Percentiles rank a stretch among this genome's conserved stretches.
These are phyloP conservation scores for Lipophrys pholis DNA, from an alignment of 2,113 vertebrate species.

Conservation along the genomic window DNA sequence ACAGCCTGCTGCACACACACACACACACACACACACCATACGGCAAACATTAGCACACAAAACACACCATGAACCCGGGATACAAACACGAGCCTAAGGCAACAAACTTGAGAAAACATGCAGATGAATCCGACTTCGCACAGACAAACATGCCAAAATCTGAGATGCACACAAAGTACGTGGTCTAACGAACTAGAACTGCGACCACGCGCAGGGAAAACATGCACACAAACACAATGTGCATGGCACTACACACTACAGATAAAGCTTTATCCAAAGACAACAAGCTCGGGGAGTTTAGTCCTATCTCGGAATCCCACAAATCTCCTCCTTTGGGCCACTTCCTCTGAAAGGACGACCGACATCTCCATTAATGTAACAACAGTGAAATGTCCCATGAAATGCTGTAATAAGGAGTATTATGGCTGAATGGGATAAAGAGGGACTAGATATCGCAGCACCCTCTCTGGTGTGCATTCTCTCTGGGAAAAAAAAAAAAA, in stretches of 20 bases:
- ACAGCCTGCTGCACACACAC: not conserved
- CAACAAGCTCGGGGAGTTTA: conserved; percentile 58
- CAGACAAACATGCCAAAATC: conserved; percentile 29
- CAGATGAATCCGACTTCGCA: conserved; percentile 21
- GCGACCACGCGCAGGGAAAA: not conserved
- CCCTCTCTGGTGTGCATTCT: not conserved
- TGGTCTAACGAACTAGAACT: conserved; percentile 49
- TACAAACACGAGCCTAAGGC: conserved; percentile 42
- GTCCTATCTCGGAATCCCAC: conserved; percentile 55
- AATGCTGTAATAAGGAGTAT: conserved; percentile 49
- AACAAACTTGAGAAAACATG: conserved; percentile 43
- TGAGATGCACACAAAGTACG: conserved; percentile 42
- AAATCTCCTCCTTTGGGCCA: conserved; percentile 58
- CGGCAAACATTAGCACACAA: conserved; percentile 40
- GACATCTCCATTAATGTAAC: conserved; percentile 61
- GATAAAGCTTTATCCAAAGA: conserved; percentile 65
- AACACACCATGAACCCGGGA: conserved; percentile 47
- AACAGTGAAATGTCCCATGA: conserved; percentile 47
- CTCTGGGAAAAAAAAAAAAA: conserved; percentile 15
- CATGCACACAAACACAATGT: conserved; percentile 14
- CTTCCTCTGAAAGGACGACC: conserved; percentile 34
- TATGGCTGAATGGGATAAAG: conserved; percentile 32
- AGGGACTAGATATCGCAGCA: not conserved
- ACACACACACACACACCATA: conserved; percentile 2
- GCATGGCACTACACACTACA: conserved; percentile 20